A percentile compares a stretch with the other conserved stretches of the same genome.
These are phyloP conservation scores for Nycticorax nycticorax DNA, from an alignment of 2,113 vertebrate genomes.

Conservation along the genomic window DNA sequence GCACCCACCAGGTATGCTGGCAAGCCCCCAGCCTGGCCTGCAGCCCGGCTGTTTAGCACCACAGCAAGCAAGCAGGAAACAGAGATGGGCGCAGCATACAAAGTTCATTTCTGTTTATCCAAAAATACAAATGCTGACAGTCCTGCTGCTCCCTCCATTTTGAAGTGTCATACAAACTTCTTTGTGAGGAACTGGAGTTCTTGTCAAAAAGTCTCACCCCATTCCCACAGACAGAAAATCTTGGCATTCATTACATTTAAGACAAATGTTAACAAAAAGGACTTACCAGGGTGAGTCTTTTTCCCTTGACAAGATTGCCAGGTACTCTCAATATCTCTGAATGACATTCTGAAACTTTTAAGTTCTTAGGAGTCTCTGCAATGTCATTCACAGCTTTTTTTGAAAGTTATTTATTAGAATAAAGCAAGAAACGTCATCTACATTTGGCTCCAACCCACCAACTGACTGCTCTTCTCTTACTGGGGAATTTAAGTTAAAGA, in stretches of 20 bases:
- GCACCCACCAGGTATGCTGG: not conserved
- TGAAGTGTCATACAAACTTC: not conserved
- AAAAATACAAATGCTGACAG: not conserved
- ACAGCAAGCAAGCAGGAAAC: not conserved
- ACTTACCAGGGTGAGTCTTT: not conserved
- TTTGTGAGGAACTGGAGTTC: not conserved
- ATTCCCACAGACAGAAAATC: not conserved
- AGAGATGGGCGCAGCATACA: fast-evolving
- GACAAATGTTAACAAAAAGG: not conserved
- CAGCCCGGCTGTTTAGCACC: not conserved
- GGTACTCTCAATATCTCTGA: not conserved
- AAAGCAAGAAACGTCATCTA: not conserved
- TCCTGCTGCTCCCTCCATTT: not conserved
- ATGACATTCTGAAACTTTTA: not conserved
- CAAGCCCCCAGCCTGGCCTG: not conserved
- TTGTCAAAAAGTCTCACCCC: not conserved
- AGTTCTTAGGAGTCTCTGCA: not conserved
- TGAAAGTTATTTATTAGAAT: not conserved
- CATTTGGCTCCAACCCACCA: not conserved
- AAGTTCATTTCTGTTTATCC: not conserved
- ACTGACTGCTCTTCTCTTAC: not conserved
- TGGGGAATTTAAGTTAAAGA: not conserved
- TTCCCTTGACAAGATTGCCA: not conserved
- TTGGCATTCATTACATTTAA: not conserved
- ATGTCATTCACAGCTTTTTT: not conserved